Evolutionary conservation across 2,888 invertebrate species (phyloP), one percentile per base, ranked within the genome.

Genomic region (Acleris literana): DNA sequence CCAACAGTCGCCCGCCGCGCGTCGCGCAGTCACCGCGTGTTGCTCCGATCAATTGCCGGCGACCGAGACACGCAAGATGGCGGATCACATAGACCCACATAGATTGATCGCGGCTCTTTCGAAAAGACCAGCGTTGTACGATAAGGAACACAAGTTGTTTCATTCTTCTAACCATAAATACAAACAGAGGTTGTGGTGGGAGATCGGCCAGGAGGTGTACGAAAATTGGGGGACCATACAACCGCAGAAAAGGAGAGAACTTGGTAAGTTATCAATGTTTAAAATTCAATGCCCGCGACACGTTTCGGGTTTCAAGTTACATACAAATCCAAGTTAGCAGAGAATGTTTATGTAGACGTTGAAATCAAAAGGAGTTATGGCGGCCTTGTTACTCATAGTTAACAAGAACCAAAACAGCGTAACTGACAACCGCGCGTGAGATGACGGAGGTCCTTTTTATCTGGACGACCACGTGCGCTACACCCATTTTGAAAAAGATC

Each of bases 111-210:
- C 74, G 22, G 78, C 86, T 0, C 76, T 86, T 18, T 83, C 81
- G 71, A 74, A 71, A 5, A 77, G 84, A 0, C 82, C 82, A 0
- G 76, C 79, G 4, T 67, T 87, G 57, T 86, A 85, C 70, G 78
- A 81, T 57, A 84, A 78, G 56, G 77, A 75, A 13, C 80, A 84
- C 53, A 69, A 78, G 0, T 74, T 75, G 54, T 83, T 13, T 6
- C 18, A 83, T 65, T 79, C 77, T 52, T 77, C 75, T 61, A 78
- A 82, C 63, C 80, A 79, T 57, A 81, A 78, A 63, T 72, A 77
- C 39, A 86, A 82, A 63, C 70, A 79, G 13, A 76, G 76, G 56
- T 65, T 85, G 63, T 87, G 87, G 86, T 73, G 72, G 9, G 84
- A 83, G 18, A 77, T 85, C 13, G 80, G 83, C 65, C 72, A 72